A percentile compares a stretch with the other conserved stretches of the same genome.
These are phyloP conservation scores for Diglossa cyanea DNA, from an alignment of 2,797 vertebrate genomes.

Conservation along the genomic window DNA sequence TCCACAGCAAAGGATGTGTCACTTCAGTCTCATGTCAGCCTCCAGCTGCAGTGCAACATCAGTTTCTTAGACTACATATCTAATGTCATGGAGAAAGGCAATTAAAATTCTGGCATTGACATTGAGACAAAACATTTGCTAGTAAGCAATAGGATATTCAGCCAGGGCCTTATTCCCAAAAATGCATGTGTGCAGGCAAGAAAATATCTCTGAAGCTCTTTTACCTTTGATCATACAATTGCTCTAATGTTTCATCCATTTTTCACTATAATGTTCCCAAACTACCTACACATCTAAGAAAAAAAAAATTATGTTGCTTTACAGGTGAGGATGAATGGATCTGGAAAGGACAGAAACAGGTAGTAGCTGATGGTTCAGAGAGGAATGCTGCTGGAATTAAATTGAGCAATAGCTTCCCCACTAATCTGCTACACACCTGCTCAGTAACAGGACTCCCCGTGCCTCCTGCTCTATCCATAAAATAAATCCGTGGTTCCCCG, in stretches of 20 bases:
- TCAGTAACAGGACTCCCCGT: background rate
- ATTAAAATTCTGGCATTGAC: slow-evolving; percentile 41
- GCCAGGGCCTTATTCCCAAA: background rate
- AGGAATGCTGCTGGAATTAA: background rate
- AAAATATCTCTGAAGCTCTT: background rate
- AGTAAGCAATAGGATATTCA: background rate
- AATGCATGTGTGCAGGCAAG: background rate
- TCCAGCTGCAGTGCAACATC: slow-evolving; percentile 29
- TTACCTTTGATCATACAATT: background rate
- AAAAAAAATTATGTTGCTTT: background rate
- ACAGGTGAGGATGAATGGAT: background rate
- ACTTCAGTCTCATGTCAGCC: background rate
- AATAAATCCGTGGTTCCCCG: background rate
- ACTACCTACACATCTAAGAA: background rate
- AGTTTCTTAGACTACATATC: background rate
- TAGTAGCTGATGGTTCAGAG: background rate
- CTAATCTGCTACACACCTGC: background rate
- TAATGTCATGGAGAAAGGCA: background rate
- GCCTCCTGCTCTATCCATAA: background rate
- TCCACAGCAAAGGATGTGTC: background rate
- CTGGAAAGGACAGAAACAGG: background rate
- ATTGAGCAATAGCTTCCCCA: background rate
- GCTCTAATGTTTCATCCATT: background rate
- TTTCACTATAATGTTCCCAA: background rate
- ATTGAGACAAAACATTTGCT: background rate